Evolutionary conservation across 1,140 invertebrate genomes (phyloP), one percentile per base, ranked within the genome.

Genomic region (Himalopsyche phryganea): DNA sequence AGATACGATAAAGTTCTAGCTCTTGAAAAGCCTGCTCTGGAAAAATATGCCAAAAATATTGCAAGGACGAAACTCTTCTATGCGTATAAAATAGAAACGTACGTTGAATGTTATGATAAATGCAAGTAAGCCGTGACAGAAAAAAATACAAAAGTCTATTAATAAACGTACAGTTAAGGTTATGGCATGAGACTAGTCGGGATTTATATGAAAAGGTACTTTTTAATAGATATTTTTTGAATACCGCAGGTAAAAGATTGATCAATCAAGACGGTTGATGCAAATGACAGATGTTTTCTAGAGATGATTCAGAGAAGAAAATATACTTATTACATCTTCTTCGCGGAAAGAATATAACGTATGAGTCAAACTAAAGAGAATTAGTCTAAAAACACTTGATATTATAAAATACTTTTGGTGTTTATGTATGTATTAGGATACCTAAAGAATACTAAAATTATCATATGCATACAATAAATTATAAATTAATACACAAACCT

Each of bases 21-120:
- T 40, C 38, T 7, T 35, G 5, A 40, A 15, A 40, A 40, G n/a
- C 9, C 23, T 9, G 23, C 4, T 13, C 4, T 15, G 5, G 11
- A 40, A 40, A 40, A 40, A 40, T n/a, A 40, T 40, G 38, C 11
- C 15, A 40, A 40, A 40, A 40, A 13, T 40, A 40, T 40, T 40
- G 15, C 38, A 13, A 13, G 3, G 15, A 40, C 11, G 38, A 40
- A 13, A 15, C 11, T 40, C n/a, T 13, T 40, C 38, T 40, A 40
- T 40, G 11, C 11, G 15, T 40, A 28, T 28, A 28, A 28, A 28
- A 28, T 28, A 28, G 9, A 28, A 28, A 28, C 23, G 3, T 28
- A 28, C 9, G 9, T 28, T 28, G 23, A 28, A 28, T 28, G 23
- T 28, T 28, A 28, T 28, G 23, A 28, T 28, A 28, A 28, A 28